Evolutionary conservation across 35 echinoderm and acorn worm species (phyloP).

Genomic region (Heliocidaris tuberculata): DNA sequence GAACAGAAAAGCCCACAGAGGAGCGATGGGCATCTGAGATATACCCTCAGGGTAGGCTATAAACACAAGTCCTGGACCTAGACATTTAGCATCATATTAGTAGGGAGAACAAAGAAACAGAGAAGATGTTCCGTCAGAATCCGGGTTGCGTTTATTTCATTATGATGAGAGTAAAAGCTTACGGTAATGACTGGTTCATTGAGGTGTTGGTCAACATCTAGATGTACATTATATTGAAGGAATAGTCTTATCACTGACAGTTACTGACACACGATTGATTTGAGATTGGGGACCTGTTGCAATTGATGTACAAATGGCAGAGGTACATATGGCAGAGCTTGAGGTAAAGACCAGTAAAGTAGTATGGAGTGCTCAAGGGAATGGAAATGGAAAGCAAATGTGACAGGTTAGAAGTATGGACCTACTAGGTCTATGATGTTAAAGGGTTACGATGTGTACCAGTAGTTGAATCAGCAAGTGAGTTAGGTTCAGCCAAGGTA

Average conservation of each 20-base stretch:
- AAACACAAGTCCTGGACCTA: slow-evolving; percentile 80
- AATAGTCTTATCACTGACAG: background rate
- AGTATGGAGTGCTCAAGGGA: background rate
- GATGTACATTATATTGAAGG: no score
- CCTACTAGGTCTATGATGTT: background rate
- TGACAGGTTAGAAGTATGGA: background rate
- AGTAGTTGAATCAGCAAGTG: no score
- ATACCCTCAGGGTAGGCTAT: slow-evolving; percentile 77
- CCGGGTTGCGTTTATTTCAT: background rate
- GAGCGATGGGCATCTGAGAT: slow-evolving; percentile 75
- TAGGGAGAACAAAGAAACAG: slow-evolving; percentile 34
- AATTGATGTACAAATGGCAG: background rate
- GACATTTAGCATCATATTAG: background rate
- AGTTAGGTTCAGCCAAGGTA: background rate
- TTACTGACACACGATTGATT: background rate
- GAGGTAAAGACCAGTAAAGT: background rate
- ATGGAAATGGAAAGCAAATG: background rate
- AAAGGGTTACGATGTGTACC: background rate
- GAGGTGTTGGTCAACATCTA: no score
- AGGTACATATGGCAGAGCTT: background rate
- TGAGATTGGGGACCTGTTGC: background rate
- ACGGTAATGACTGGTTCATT: no score
- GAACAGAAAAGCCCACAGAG: slow-evolving; percentile 76
- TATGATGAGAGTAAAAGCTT: background rate
- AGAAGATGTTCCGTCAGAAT: slow-evolving; percentile 17